Evolutionary conservation across 2,797 vertebrate species (phyloP), one percentile per base, ranked within the genome.

Genomic region (Microctenopoma stevenorrisi): DNA sequence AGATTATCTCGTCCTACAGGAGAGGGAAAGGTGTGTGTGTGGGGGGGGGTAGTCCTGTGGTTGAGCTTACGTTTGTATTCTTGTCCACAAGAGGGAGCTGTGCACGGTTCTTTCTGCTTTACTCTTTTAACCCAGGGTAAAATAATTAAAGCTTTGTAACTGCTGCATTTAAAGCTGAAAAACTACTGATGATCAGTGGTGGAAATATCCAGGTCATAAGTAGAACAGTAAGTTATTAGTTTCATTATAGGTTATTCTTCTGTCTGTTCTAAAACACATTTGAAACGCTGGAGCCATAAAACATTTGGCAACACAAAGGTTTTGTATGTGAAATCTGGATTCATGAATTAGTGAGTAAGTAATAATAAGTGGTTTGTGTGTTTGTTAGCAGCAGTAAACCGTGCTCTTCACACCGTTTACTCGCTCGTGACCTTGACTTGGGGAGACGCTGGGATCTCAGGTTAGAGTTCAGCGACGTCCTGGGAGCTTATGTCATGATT

Each of bases 31-130:
- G 38, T 37, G 15, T 59, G 16, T 16, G 40, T 48, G 30, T 54
- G 18, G 52, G 46, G 37, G 16, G 44, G 28, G 6, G 16, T 15
- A 64, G 43, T 7, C 38, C 58, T 16, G 33, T 12, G 16, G 44
- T 56, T 57, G 22, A 35, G 16, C 33, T 25, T 57, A 56, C 44
- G 25, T 22, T 65, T 58, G 54, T 16, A 30, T 22, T 49, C 57
- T 48, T 55, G 33, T 8, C 81, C 87, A 89, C 54, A 61, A 58
- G 89, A 74, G 78, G 69, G 75, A 4, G 75, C 72, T 77, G 48
- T 75, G 11, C 35, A 22, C 52, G 22, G 22, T 22, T 22, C 22
- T 22, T 22, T 22, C 22, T 22, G 22, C 22, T 22, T 22, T 22
- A 22, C 22, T 22, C 22, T 22, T 22, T 22, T 22, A 22, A 22